Conservation (phyloP, 2,797 vertebrate species). For the Lacerta bilineata region DNA sequence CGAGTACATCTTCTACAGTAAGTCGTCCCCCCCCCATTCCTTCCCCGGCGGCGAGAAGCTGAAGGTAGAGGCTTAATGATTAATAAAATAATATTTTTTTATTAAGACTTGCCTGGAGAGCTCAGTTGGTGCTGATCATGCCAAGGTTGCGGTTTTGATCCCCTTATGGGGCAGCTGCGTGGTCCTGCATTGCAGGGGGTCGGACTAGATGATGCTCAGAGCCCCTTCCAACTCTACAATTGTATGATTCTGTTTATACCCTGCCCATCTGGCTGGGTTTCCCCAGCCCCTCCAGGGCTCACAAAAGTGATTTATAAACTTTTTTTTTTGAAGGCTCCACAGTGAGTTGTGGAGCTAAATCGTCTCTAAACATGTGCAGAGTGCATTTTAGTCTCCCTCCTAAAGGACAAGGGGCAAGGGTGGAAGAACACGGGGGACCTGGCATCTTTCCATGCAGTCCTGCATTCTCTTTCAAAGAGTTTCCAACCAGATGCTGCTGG, state of each 20-base stretch:
- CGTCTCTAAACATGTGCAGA: neutral
- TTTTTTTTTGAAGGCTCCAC: neutral
- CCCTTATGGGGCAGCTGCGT: no score
- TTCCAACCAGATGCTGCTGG: neutral
- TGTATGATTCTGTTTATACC: no score
- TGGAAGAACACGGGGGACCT: neutral
- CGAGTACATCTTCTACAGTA: constrained; percentile 92
- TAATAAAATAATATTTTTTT: no score
- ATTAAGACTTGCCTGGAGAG: no score
- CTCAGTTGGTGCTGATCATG: no score
- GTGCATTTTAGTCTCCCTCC: neutral
- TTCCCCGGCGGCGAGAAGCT: no score
- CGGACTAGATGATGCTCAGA: no score
- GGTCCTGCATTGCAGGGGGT: no score
- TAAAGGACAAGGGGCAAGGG: neutral
- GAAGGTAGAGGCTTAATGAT: neutral
- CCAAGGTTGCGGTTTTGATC: no score
- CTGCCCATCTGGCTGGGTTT: no score
- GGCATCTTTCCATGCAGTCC: neutral
- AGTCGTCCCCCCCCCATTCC: constrained; percentile 68
- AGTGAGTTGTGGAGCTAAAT: neutral
- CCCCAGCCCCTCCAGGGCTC: no score
- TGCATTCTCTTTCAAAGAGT: neutral
- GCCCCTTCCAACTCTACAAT: no score
- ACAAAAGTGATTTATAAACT: neutral